Conservation (phyloP, 2,888 invertebrate genomes). For the Hyppa rectilinea region DNA sequence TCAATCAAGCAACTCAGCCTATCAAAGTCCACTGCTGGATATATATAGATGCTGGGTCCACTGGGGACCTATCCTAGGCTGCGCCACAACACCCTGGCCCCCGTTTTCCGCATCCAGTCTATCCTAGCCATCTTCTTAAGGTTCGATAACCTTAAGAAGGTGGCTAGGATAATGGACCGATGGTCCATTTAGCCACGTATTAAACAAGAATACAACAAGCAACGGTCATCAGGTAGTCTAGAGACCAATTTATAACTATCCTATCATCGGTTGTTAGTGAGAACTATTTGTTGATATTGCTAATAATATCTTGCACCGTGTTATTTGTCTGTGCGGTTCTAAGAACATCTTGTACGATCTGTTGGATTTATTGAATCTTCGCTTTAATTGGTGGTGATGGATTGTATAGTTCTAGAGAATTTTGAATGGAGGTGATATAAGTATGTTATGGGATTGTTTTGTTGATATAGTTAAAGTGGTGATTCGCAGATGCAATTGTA, state of each 20-base stretch:
- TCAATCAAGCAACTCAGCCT: no score
- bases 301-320: conserved; percentile 30
- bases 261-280: conserved; percentile 46
- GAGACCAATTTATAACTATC: conserved; percentile 36
- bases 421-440: background rate
- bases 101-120: no score
- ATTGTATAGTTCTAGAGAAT: conserved; percentile 15
- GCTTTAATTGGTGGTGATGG: conserved; percentile 23
- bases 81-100: no score
- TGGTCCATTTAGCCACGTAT: conserved; percentile 9
- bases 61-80: no score
- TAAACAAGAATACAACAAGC: conserved; percentile 22
- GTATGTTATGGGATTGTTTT: background rate
- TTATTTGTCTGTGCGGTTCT: conserved; percentile 26
- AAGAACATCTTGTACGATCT: conserved; percentile 20
- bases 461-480: background rate
- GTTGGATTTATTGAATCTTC: conserved; percentile 18
- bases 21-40: no score
- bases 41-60: no score
- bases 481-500: background rate
- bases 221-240: conserved; percentile 18
- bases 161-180: no score
- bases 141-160: no score
- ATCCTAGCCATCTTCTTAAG: no score
- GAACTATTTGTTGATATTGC: conserved; percentile 41